Base-by-base conservation (phyloP, 2,888 invertebrate species). In the Caprella mutica region DNA sequence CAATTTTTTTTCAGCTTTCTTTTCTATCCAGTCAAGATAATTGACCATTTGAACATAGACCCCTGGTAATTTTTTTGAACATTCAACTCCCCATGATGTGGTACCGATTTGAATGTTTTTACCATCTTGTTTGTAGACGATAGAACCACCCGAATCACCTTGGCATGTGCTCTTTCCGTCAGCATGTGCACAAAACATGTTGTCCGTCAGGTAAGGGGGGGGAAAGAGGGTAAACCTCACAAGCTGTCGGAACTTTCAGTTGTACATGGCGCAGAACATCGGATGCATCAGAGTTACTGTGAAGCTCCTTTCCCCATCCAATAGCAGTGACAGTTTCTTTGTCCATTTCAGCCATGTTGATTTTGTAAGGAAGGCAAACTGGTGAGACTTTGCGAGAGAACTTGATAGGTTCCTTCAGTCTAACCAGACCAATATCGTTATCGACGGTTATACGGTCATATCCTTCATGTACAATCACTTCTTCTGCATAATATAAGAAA, bases 101-200 rank as follows among this genome's bases (percentile, higher is more conserved):
- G 58, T 3, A 4, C 62, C 62, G 17, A 53, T 52, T 26, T 53
- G 12, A n/a, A 35, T 12, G 29, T 46, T 38, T 9, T 30, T 26
- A 21, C 52, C 56, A 1, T 23, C 51, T 19, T 56, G 43, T 35
- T n/a, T 19, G 35, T 51, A 44, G 2, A 53, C 53, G 24, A 63
- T 42, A 8, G 63, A 60, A 1, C 64, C 64, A 14, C 64, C 64
- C 5, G 64, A 64, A 44, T 64, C 64, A 9, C 64, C 64, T 17
- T 53, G 38, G 52, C 59, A 64, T 1, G 64, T 24, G 33, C 60
- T 60, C 12, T 30, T 40, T 19, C 52, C 55, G 21, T 30, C 39
- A 2, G 14, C 46, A 1, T 53, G 46, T 5, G 61, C 55, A 38
- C 61, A 61, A 24, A 61, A 38, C 52, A 55, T 61, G 30, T 39